phyloP scores from a whole-genome alignment of 2,797 vertebrate genomes.

The Sphenopsis melanotis region DNA sequence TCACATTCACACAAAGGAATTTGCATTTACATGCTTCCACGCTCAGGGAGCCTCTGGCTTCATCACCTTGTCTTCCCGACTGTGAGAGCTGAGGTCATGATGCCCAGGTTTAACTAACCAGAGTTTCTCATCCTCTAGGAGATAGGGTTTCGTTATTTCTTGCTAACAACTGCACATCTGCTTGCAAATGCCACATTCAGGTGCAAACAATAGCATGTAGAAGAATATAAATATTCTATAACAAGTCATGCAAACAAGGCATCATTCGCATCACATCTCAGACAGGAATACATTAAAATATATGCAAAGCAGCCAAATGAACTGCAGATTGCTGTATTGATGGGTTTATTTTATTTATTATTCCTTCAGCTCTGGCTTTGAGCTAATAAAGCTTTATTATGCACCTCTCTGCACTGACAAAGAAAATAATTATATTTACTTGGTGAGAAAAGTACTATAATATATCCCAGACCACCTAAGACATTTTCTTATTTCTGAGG shows the following conservation, averaged over 20 bases:
- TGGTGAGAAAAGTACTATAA: not conserved
- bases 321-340: not conserved
- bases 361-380: not conserved
- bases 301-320: not conserved
- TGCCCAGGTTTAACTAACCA: not conserved
- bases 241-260: not conserved
- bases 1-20: slow-evolving; percentile 1
- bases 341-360: not conserved
- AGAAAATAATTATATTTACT: not conserved
- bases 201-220: not conserved
- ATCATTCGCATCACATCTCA: not conserved
- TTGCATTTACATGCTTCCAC: not conserved
- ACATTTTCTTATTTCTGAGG: not conserved
- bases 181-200: not conserved
- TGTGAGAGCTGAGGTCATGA: not conserved
- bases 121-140: not conserved
- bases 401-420: not conserved
- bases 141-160: not conserved
- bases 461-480: not conserved
- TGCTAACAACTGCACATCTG: not conserved
- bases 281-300: not conserved
- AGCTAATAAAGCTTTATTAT: slow-evolving; percentile 7
- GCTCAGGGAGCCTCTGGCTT: not conserved
- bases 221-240: not conserved
- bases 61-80: not conserved